Base-by-base conservation (phyloP, 2,113 vertebrate genomes). In the Climacteris rufus region DNA sequence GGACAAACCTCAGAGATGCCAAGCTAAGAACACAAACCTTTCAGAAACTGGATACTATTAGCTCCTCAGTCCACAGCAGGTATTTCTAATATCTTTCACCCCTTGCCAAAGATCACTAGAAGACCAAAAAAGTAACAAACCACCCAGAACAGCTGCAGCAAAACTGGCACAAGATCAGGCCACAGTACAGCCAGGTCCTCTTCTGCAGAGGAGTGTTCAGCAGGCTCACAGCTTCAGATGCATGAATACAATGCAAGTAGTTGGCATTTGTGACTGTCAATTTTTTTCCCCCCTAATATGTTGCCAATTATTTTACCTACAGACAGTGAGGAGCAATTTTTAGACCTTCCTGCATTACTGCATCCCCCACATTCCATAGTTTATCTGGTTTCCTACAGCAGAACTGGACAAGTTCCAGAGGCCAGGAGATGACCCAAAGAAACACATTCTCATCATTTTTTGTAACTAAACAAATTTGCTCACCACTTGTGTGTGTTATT, bases 331-430 rank as follows among this genome's bases (percentile, higher is more conserved):
- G 15, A 91, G 35, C 4, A 18, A 10, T 14, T 89, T 61, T 47
- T 5, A 57, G 33, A 54, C 33, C 13, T 22, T 80, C 6, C 22
- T 66, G 15, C 44, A 25, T 19, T 50, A 31, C 28, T 27, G 22
- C 1, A 3, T 21, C 3, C 22, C 30, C 7, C 11, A 28, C 15
- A 35, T 15, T 20, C 61, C 10, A 4, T 15, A 4, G 2, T 6
- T 76, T 6, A n/a, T 59, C 12, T 50, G 21, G 6, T 42, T 83
- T 91, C 50, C 81, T 47, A 31, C 28, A 70, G 49, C 40, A 86
- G 57, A 79, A n/a, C 11, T 16, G 21, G 20, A 5, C 11, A 42
- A 53, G 15, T n/a, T 87, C 40, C 37, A 74, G 59, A 11, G 13
- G 40, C 23, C 19, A 40, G 75, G 23, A 35, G 21, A 30, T 11